A percentile compares a stretch with the other conserved stretches of the same genome.
These are phyloP conservation scores for Delphinapterus leucas DNA, from an alignment of 2,113 vertebrate species.

Conservation along the genomic window DNA sequence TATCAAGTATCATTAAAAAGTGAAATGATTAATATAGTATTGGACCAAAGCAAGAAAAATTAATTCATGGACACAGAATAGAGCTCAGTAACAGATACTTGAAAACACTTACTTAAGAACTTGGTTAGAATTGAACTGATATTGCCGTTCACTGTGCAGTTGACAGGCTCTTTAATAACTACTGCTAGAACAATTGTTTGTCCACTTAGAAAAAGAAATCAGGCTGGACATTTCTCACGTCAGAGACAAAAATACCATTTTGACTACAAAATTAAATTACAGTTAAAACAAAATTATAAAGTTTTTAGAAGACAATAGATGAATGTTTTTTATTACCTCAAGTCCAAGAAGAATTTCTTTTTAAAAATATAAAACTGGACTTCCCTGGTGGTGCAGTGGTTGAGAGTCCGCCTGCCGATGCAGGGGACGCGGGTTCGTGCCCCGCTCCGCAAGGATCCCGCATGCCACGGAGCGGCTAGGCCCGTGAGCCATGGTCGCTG, in stretches of 20 bases:
- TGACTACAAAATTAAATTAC: not conserved
- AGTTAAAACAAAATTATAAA: not conserved
- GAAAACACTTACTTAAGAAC: not conserved
- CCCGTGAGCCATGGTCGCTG: no score
- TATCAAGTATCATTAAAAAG: not conserved
- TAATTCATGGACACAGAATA: not conserved
- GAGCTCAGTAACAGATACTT: not conserved
- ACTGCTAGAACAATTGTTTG: not conserved
- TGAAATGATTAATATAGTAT: not conserved
- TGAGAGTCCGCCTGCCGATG: no score
- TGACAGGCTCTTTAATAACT: not conserved
- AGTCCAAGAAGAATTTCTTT: not conserved
- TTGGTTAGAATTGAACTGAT: not conserved
- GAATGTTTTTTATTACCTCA: not conserved
- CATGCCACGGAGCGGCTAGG: no score
- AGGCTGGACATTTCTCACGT: not conserved
- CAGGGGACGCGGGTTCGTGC: no score
- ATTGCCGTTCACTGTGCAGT: not conserved
- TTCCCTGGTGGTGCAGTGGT: no score
- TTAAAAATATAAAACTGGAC: not conserved
- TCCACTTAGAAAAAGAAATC: not conserved
- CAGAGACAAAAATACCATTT: not conserved
- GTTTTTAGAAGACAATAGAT: not conserved
- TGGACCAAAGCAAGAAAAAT: not conserved
- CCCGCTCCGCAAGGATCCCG: no score